Conservation (phyloP, 2,888 invertebrate genomes). For the Chesias legatella region DNA sequence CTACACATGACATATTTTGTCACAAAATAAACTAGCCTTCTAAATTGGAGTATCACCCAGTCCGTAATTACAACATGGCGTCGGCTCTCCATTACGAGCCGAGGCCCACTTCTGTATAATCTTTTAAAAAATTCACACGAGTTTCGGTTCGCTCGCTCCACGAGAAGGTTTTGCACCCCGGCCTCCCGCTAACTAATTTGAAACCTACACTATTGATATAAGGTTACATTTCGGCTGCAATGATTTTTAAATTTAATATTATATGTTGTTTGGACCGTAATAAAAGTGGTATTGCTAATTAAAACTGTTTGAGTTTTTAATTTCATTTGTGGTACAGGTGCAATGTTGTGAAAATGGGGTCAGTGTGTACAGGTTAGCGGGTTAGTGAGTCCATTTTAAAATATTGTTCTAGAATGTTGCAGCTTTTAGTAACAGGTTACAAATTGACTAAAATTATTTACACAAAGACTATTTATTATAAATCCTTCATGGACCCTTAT, state of each 20-base stretch:
- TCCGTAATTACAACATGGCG: constrained; percentile 53
- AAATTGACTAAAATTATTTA: no score
- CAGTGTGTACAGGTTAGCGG: constrained; percentile 1
- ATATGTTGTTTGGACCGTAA: constrained; percentile 41
- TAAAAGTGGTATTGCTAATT: constrained; percentile 55
- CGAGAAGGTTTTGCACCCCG: constrained; percentile 44
- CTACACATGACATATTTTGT: no score
- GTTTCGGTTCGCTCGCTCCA: constrained; percentile 40
- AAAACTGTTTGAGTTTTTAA: constrained; percentile 42
- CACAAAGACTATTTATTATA: no score
- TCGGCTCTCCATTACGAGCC: constrained; percentile 50
- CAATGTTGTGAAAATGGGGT: constrained; percentile 11
- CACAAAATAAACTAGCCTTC: background rate
- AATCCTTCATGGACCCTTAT: no score
- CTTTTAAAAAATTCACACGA: constrained; percentile 71
- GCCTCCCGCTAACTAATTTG: constrained; percentile 28
- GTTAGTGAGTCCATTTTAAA: background rate
- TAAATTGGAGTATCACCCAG: constrained; percentile 25
- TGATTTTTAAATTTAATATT: constrained; percentile 35
- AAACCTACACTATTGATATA: constrained; percentile 21
- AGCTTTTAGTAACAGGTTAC: no score
- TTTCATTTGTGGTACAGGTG: constrained; percentile 25
- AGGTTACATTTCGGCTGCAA: constrained; percentile 25
- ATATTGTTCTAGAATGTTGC: no score
- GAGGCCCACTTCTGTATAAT: constrained; percentile 60